A percentile compares a stretch with the other conserved stretches of the same genome.
These are phyloP conservation scores for Merops nubicus DNA, from an alignment of 2,113 vertebrate species.

Conservation along the genomic window DNA sequence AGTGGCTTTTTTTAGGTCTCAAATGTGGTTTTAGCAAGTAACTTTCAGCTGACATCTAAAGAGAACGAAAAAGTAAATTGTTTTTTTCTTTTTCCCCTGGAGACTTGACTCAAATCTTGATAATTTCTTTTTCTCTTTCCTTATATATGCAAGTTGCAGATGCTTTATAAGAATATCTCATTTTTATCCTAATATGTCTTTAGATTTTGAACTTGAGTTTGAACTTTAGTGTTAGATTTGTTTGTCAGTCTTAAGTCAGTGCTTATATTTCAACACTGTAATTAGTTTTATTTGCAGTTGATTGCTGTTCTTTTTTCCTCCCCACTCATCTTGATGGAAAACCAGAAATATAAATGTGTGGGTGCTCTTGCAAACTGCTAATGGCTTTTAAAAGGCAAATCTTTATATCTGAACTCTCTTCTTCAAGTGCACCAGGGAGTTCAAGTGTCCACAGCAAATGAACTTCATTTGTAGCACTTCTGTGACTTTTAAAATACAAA, in stretches of 20 bases:
- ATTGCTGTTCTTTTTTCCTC: neutral
- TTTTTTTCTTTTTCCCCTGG: too few relatives aligned
- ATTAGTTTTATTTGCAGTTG: neutral
- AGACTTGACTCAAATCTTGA: neutral
- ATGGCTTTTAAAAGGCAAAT: constrained; percentile 5
- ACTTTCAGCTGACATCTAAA: neutral
- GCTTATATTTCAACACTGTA: neutral
- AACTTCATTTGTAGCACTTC: neutral
- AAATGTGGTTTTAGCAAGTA: neutral
- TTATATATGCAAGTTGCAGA: neutral
- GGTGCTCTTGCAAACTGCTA: neutral
- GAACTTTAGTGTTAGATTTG: neutral
- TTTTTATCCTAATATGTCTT: neutral
- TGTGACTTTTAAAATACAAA: neutral
- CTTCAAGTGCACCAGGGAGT: neutral
- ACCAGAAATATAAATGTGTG: neutral
- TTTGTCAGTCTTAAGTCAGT: neutral
- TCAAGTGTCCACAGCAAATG: neutral
- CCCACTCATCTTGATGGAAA: neutral
- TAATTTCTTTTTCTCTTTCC: neutral
- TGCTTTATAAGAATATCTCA: neutral
- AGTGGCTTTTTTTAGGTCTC: neutral
- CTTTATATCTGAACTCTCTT: neutral
- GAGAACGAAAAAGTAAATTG: neutral
- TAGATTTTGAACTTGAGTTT: neutral